phyloP scores from a whole-genome alignment of 2,113 vertebrate species.

The Chitala chitala region DNA sequence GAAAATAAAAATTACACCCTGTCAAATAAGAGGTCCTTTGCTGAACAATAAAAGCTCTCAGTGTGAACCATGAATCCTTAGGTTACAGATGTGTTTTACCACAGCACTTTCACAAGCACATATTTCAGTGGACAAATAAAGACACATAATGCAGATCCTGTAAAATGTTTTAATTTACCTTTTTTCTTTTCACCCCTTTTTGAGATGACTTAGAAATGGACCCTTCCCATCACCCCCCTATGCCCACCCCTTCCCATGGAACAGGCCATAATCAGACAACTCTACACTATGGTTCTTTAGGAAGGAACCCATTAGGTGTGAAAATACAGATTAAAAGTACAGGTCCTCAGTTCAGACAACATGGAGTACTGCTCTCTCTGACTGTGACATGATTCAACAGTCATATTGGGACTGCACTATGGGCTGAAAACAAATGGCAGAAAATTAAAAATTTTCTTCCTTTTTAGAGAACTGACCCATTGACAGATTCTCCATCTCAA shows the following conservation, averaged over 20 bases:
- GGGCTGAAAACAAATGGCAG: slow-evolving; percentile 8
- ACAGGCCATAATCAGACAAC: slow-evolving; percentile 54
- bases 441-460: not conserved
- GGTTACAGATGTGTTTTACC: not conserved
- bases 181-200: slow-evolving; percentile 42
- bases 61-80: too few species aligned
- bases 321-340: slow-evolving; percentile 20
- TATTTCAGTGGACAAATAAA: not conserved
- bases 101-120: not conserved
- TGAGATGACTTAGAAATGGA: slow-evolving; percentile 58
- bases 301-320: slow-evolving; percentile 31
- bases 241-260: slow-evolving; percentile 35
- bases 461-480: slow-evolving; percentile 17
- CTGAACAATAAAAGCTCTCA: too few species aligned
- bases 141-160: slow-evolving; percentile 47
- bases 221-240: slow-evolving; percentile 19
- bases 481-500: slow-evolving; percentile 13
- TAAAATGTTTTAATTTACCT: slow-evolving; percentile 68
- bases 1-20: too few species aligned
- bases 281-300: slow-evolving; percentile 41
- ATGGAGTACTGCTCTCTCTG: slow-evolving; percentile 9
- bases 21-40: too few species aligned
- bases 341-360: slow-evolving; percentile 32
- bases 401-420: not conserved
- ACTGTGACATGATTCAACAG: not conserved